Percentiles rank a stretch among this genome's conserved stretches.
Conservation (phyloP, 2,888 invertebrate species). For the Drosophila histrio region DNA sequence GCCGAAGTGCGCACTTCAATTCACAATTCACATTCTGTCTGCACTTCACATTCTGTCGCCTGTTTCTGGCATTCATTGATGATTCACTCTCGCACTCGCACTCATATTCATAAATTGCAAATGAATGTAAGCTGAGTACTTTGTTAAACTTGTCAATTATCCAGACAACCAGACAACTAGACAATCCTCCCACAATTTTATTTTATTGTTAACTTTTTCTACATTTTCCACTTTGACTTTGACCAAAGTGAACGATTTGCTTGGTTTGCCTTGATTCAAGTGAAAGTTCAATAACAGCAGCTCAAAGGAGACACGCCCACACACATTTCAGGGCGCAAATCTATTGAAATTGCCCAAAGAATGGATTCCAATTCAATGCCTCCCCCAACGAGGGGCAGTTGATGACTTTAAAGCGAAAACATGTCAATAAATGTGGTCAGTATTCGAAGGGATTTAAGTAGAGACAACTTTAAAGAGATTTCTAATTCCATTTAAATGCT, state of each 20-base stretch:
- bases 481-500: not conserved
- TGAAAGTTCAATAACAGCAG: conserved; percentile 24
- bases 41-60: conserved; percentile 32
- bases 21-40: conserved; percentile 25
- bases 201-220: not conserved
- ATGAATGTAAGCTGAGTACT: conserved; percentile 18
- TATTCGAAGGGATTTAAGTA: not conserved
- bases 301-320: conserved; percentile 23
- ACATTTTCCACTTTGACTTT: conserved; percentile 20
- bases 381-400: not conserved
- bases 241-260: conserved; percentile 32
- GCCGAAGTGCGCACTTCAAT: conserved; percentile 63
- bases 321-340: not conserved
- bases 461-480: not conserved
- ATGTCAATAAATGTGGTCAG: not conserved
- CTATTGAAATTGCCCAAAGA: not conserved
- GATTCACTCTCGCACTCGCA: conserved; percentile 3
- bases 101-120: conserved; percentile 34
- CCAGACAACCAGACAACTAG: not conserved
- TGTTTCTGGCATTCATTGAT: conserved; percentile 65
- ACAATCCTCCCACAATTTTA: conserved; percentile 1
- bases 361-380: conserved; percentile 9
- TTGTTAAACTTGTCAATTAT: conserved; percentile 25
- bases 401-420: conserved; percentile 5
- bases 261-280: conserved; percentile 23